These are phyloP conservation scores for Taeniopygia guttata DNA, from an alignment of 2,797 vertebrate species.

Conservation along the genomic window DNA sequence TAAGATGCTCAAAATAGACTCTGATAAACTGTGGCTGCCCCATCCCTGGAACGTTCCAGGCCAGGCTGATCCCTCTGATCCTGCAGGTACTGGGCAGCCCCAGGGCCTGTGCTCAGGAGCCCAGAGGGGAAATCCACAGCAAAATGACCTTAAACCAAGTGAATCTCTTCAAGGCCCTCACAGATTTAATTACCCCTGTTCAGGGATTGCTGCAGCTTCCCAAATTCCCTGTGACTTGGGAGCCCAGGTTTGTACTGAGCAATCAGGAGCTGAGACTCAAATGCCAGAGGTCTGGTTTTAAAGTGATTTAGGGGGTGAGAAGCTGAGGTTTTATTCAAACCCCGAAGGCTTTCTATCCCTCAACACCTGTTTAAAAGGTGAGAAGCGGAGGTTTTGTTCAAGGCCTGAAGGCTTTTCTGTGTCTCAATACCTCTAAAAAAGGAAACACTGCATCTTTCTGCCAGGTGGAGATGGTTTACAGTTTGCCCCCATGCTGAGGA, in stretches of 20 bases:
- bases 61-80: rapidly evolving
- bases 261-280: too few species aligned
- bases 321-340: not conserved
- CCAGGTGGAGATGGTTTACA: rapidly evolving
- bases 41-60: not conserved
- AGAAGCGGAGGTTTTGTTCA: not conserved
- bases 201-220: not conserved
- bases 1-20: not conserved
- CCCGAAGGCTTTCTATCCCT: not conserved
- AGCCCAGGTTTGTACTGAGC: too few species aligned
- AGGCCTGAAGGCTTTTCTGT: not conserved
- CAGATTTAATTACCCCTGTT: not conserved
- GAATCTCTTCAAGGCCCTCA: not conserved
- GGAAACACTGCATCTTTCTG: not conserved
- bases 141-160: not conserved
- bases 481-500: not conserved
- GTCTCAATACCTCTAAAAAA: not conserved
- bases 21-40: not conserved
- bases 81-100: not conserved
- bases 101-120: not conserved
- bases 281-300: not conserved
- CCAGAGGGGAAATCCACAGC: not conserved
- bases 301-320: not conserved
- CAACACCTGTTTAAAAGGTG: not conserved
- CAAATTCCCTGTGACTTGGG: rapidly evolving